These are phyloP conservation scores for Glyphotaelius pellucidus DNA, from an alignment of 2,888 invertebrate species.

Conservation along the genomic window DNA sequence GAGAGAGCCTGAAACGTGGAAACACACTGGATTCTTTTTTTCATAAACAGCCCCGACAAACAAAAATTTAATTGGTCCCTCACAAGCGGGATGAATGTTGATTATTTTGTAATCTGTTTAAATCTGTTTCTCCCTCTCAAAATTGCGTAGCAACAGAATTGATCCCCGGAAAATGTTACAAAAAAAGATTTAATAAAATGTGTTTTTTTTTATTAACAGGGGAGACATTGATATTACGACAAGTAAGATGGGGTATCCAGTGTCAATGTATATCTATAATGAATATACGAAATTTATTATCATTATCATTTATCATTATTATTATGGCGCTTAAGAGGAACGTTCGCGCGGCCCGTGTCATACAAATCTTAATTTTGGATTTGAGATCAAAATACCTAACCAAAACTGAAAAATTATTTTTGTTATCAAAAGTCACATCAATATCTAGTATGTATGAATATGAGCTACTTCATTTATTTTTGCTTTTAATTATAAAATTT, in stretches of 20 bases:
- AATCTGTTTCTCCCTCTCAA: constrained; percentile 28
- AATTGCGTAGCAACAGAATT: constrained; percentile 9
- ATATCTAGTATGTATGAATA: too few relatives aligned
- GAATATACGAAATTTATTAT: too few relatives aligned
- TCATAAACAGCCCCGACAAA: constrained; percentile 49
- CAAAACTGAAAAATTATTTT: too few relatives aligned
- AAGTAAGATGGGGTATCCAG: background rate
- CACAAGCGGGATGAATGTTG: constrained; percentile 45
- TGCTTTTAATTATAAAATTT: too few relatives aligned
- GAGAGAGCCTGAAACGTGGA: background rate
- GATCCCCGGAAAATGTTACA: background rate
- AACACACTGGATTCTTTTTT: constrained; percentile 30
- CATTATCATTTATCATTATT: too few relatives aligned
- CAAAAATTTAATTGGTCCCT: constrained; percentile 48
- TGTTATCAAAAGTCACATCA: too few relatives aligned
- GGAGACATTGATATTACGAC: constrained; percentile 5
- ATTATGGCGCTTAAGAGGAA: too few relatives aligned
- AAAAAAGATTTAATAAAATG: background rate
- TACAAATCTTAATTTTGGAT: too few relatives aligned
- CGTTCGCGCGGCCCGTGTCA: too few relatives aligned
- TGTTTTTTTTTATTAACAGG: background rate
- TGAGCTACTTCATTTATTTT: too few relatives aligned
- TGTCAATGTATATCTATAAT: background rate
- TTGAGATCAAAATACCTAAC: too few relatives aligned
- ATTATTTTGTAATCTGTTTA: constrained; percentile 52